Evolutionary conservation across 2,113 vertebrate species (phyloP).

Genomic region (Calidris pygmaea): DNA sequence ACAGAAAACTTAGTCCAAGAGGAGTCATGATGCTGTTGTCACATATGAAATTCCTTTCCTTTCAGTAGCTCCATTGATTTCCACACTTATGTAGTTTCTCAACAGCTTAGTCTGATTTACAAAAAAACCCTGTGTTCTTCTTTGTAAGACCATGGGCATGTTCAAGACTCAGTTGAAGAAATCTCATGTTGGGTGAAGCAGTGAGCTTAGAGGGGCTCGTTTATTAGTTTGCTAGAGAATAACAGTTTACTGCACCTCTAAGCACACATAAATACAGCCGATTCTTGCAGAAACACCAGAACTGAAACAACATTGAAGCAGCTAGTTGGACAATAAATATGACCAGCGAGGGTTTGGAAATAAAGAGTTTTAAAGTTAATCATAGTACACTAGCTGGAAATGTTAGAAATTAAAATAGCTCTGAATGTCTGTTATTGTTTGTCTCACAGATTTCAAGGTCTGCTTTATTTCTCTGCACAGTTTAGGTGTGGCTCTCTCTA

Average conservation of each 20-base stretch:
- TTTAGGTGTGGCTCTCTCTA: slow-evolving; percentile 94
- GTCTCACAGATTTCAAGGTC: slow-evolving; percentile 67
- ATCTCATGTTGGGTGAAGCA: background rate
- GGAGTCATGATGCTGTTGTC: background rate
- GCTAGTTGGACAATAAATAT: slow-evolving; percentile 49
- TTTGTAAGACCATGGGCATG: background rate
- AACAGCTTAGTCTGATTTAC: background rate
- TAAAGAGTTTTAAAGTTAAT: slow-evolving; percentile 47
- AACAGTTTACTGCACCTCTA: slow-evolving; percentile 42
- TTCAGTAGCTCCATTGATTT: background rate
- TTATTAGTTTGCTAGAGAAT: slow-evolving; percentile 12
- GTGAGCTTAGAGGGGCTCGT: background rate
- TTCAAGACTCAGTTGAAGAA: slow-evolving; percentile 17
- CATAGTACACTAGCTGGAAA: slow-evolving; percentile 42
- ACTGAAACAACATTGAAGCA: slow-evolving; percentile 44
- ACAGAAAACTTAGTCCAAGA: background rate
- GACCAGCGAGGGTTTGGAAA: slow-evolving; percentile 56
- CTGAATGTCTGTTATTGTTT: slow-evolving; percentile 35
- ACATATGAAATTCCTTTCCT: background rate
- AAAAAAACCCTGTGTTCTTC: background rate
- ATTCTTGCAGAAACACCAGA: slow-evolving; percentile 32
- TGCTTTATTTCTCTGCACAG: slow-evolving; percentile 82
- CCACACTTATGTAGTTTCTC: background rate
- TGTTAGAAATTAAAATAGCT: slow-evolving; percentile 50
- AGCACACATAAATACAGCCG: background rate